Evolutionary conservation across 2,888 invertebrate genomes (phyloP), one percentile per base, ranked within the genome.

Genomic region (Coelinius sp.): DNA sequence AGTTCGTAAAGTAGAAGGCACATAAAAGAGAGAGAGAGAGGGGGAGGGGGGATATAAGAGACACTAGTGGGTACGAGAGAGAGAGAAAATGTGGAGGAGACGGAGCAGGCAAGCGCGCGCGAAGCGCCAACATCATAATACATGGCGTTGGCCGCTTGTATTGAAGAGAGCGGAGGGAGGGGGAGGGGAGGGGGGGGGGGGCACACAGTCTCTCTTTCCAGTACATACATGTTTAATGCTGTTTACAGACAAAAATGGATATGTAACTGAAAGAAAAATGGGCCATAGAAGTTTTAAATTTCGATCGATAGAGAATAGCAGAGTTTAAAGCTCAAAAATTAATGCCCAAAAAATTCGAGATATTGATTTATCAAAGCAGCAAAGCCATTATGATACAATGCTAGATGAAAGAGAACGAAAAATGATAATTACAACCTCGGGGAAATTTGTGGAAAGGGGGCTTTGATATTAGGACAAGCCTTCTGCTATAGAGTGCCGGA

Each of bases 41-140:
- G 64, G 73, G 12, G 67, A 71, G 73, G 25, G 53, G 35, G 68
- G 44, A 22, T 14, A 17, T 14, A 14, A 64, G 38, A 35, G 17
- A 62, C 24, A 63, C 24, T 46, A 2, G 65, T 20, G 68, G 68
- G 12, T 56, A 35, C 56, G 25, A 52, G 63, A 46, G 64, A 20
- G 68, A 20, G 22, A 64, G 66, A 78, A 70, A 75, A 74, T 66
- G 68, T 22, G 68, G 41, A 49, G 20, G 35, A 64, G 63, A 38
- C 46, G 67, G 69, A 70, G 68, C 53, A 68, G 62, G 59, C 67
- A 46, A 53, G 69, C 68, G 77, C 71, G 77, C 71, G 75, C 78
- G 77, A 77, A 78, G 78, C 77, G 75, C 74, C 75, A 70, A 76
- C 77, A 78, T 76, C 77, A 81, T 82, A 82, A 81, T 79, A 77